Evolutionary conservation across 2,888 invertebrate genomes (phyloP), one percentile per base, ranked within the genome.

Genomic region (Hypena proboscidalis): DNA sequence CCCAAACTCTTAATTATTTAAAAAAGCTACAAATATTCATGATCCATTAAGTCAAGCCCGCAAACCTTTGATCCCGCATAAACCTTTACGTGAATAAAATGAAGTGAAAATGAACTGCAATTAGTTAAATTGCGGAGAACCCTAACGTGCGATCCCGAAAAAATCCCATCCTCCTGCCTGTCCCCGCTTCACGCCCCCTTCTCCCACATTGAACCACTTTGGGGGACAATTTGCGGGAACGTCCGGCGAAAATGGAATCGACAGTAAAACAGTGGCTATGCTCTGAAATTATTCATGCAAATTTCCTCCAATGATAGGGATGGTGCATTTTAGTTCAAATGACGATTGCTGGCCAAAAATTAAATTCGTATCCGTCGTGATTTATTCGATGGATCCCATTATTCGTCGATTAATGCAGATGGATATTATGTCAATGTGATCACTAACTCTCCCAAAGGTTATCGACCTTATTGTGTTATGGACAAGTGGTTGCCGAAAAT

Each of bases 281-380:
- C 52, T 63, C 70, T 68, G 47, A 70, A 76, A 76, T 76, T 76
- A 77, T 71, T 73, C 71, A 77, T 76, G 76, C 73, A 74, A 76
- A 77, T 75, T 67, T 50, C 34, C 42, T 35, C 45, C 57, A 67
- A 76, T 77, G 75, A 75, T 67, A 75, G 67, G 63, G 63, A 48
- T 48, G 44, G 52, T 62, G 70, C 71, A 67, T 69, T 71, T 64
- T 64, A 58, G 57, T 58, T 52, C 53, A 47, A 60, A 68, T 69
- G 60, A 56, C 59, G 40, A 62, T 53, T 56, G 54, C 36, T 37
- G 41, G 31, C 50, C 63, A 67, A 68, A 62, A 70, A 66, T 67
- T 64, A 49, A 68, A 67, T 67, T 68, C 46, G 30, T 37, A 27
- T 27, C 32, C 29, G 31, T 8, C 38, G 15, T 17, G 26, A 39